Base-by-base conservation (phyloP, 1,140 invertebrate genomes). In the Pseudomyrmex flavicornis region DNA sequence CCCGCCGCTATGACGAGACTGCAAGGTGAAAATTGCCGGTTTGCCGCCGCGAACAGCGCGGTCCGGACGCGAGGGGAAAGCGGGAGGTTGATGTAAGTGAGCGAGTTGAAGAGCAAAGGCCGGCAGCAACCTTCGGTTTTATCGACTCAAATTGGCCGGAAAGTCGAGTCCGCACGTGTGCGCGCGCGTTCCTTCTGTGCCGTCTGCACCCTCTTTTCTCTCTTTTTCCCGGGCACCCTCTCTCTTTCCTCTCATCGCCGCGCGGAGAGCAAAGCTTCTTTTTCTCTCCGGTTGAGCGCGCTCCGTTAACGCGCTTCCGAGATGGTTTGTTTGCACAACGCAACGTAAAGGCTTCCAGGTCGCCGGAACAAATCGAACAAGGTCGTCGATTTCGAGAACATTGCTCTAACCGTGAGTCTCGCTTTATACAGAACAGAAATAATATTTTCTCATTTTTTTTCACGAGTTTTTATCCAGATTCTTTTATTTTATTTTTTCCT, bases 21-120 rank as follows among this genome's bases (percentile, higher is more conserved):
- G 86, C 87, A 73, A 90, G 90, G 90, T 91, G 90, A 91, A 91
- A 91, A 91, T 91, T 91, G 89, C 86, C 85, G 84, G 90, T 85
- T 91, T 90, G 83, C 73, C 17, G 68, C 84, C 58, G 77, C 65
- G 48, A 50, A 52, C 26, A 44, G 44, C 35, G 62, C 48, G 35
- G 61, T 59, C 8, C 54, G 15, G 70, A 17, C 12, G 17, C 17
- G 70, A 61, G 17, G 35, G 44, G 44, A 59, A 20, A 72, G 44
- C 54, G 59, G 63, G 26, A 46, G 56, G 8, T 48, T 44, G 17
- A 26, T 44, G 35, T 63, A 46, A 66, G 76, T 48, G 66, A 52
- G 7, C 52, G 46, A 65, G 79, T 61, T 62, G 69, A 48, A 68
- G 76, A 72, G 76, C 76, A 66, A 69, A 75, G 61, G 72, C 80